phyloP scores from a whole-genome alignment of 2,797 vertebrate genomes.

The Anguilla marmorata region DNA sequence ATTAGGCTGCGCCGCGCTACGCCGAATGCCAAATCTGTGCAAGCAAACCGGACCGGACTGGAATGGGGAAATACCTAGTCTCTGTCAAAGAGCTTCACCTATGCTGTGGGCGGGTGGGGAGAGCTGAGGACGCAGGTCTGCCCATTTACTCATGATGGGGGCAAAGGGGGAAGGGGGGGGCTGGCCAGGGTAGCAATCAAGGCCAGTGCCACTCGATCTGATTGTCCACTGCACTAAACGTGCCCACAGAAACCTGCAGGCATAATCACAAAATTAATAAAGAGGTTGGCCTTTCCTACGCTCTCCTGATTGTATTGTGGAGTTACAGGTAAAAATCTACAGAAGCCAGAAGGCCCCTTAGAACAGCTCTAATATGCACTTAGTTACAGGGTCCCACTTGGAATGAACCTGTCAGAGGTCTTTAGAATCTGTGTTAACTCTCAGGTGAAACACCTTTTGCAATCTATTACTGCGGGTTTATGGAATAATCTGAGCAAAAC shows the following conservation, averaged over 20 bases:
- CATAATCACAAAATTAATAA: background rate
- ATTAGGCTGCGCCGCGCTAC: background rate
- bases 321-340: background rate
- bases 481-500: background rate
- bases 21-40: background rate
- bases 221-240: background rate
- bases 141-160: background rate
- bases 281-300: background rate
- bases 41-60: background rate
- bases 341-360: background rate
- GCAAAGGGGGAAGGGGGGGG: background rate
- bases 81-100: background rate
- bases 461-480: background rate
- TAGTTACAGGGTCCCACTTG: background rate
- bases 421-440: background rate
- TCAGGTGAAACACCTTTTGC: background rate
- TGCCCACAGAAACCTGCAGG: background rate
- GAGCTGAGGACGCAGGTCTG: background rate
- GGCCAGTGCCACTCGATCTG: background rate
- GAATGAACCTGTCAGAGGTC: background rate
- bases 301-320: background rate
- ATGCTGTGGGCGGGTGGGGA: background rate
- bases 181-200: background rate
- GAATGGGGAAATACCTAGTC: background rate
- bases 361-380: background rate